Conservation (phyloP, 2,888 invertebrate genomes). For the Cremastinae sp. region DNA sequence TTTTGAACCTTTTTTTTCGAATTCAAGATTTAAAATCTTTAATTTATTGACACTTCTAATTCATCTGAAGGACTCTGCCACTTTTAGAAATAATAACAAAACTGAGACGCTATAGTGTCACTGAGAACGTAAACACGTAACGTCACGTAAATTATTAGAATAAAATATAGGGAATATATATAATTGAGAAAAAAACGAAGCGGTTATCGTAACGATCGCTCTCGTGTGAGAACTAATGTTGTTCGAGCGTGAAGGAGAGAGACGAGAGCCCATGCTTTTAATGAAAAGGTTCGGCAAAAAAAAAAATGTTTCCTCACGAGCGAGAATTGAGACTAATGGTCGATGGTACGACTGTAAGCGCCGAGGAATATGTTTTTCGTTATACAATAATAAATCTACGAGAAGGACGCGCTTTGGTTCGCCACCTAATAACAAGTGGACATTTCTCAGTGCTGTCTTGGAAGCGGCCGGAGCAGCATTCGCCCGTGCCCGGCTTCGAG, state of each 20-base stretch:
- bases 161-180: not conserved
- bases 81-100: too few relatives aligned
- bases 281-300: conserved; percentile 48
- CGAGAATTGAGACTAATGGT: conserved; percentile 47
- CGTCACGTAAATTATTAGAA: too few relatives aligned
- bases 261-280: conserved; percentile 43
- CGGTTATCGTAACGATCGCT: conserved; percentile 26
- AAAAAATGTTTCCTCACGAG: conserved; percentile 35
- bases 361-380: conserved; percentile 26
- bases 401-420: conserved; percentile 25
- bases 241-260: not conserved
- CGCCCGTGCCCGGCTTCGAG: conserved; percentile 20
- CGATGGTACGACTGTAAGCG: conserved; percentile 14
- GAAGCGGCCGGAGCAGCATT: not conserved
- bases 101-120: too few relatives aligned
- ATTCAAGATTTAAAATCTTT: too few relatives aligned
- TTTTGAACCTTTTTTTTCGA: too few relatives aligned
- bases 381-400: conserved; percentile 32
- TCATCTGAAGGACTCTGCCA: too few relatives aligned
- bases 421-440: conserved; percentile 55
- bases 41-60: too few relatives aligned
- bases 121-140: too few relatives aligned
- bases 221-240: conserved; percentile 32
- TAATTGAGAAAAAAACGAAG: conserved; percentile 11
- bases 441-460: conserved; percentile 55